A percentile compares a stretch with the other conserved stretches of the same genome.
Evolutionary conservation across 2,113 vertebrate genomes (phyloP).

Genomic region (Seriola rivoliana): DNA sequence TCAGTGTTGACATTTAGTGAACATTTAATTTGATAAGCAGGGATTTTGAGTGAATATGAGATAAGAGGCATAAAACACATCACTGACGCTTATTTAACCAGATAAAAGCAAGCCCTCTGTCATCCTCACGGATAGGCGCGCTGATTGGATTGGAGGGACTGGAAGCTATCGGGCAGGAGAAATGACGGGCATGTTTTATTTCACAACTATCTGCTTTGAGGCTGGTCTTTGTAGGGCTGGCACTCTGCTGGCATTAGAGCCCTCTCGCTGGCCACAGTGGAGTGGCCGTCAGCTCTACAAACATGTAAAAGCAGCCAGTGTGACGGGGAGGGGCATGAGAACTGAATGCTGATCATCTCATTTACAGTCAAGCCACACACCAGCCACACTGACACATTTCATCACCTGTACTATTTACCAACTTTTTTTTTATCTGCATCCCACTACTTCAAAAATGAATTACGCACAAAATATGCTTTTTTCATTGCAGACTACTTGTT

Average conservation of each 20-base stretch:
- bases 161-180: slow-evolving; percentile 43
- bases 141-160: slow-evolving; percentile 49
- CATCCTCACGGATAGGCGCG: slow-evolving; percentile 13
- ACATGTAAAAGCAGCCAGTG: slow-evolving; percentile 76
- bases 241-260: slow-evolving; percentile 55
- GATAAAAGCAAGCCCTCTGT: slow-evolving; percentile 56
- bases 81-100: slow-evolving; percentile 50
- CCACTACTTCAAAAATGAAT: slow-evolving; percentile 37
- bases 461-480: slow-evolving; percentile 23
- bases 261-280: slow-evolving; percentile 54
- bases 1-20: slow-evolving; percentile 61
- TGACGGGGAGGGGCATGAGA: slow-evolving; percentile 61
- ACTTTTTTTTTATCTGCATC: slow-evolving; percentile 49
- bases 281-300: slow-evolving; percentile 65
- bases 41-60: slow-evolving; percentile 55
- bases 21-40: slow-evolving; percentile 60
- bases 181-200: slow-evolving; percentile 57
- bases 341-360: slow-evolving; percentile 76
- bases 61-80: slow-evolving; percentile 61
- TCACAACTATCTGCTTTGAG: slow-evolving; percentile 55
- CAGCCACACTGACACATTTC: slow-evolving; percentile 65
- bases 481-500: slow-evolving; percentile 3
- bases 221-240: slow-evolving; percentile 59
- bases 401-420: slow-evolving; percentile 63
- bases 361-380: slow-evolving; percentile 63